Conservation (phyloP, 1,140 invertebrate species). For the Chlorops oryzae region DNA sequence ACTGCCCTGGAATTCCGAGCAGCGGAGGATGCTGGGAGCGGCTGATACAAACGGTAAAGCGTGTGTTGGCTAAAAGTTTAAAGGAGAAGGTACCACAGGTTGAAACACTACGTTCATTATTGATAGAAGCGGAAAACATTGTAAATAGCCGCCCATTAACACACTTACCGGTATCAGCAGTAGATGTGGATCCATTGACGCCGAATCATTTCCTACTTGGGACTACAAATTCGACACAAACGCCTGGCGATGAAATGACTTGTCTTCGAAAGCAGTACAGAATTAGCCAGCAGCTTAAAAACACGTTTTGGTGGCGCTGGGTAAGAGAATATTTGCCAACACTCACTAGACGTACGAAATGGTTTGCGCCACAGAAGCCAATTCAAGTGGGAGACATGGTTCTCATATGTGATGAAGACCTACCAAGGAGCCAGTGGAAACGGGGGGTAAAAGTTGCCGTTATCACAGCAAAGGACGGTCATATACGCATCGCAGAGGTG, state of each 20-base stretch:
- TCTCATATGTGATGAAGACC: not conserved
- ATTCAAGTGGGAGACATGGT: not conserved
- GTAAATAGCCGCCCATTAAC: slow-evolving; percentile 24
- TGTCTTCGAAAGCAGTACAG: slow-evolving; percentile 2
- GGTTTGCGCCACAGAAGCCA: not conserved
- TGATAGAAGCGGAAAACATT: slow-evolving; percentile 23
- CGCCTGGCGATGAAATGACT: no score
- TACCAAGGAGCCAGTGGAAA: no score
- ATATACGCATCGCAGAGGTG: no score
- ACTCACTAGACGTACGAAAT: slow-evolving; percentile 5
- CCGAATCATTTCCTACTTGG: slow-evolving; percentile 9
- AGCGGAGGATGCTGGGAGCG: slow-evolving; percentile 26
- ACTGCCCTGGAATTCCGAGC: slow-evolving; percentile 3
- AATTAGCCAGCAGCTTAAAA: not conserved
- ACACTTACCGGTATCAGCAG: slow-evolving; percentile 24
- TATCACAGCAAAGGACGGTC: no score
- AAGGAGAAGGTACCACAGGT: slow-evolving; percentile 17
- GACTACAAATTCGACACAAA: not conserved
- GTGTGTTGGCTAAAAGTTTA: slow-evolving; percentile 15
- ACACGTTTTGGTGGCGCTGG: slow-evolving; percentile 11
- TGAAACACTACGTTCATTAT: slow-evolving; percentile 18
- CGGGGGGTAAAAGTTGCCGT: no score
- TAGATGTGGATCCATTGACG: slow-evolving; percentile 17
- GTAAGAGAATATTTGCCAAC: slow-evolving; percentile 10
- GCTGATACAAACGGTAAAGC: slow-evolving; percentile 18